Evolutionary conservation across 1,140 invertebrate genomes (phyloP).

Genomic region (Drosophila athabasca): DNA sequence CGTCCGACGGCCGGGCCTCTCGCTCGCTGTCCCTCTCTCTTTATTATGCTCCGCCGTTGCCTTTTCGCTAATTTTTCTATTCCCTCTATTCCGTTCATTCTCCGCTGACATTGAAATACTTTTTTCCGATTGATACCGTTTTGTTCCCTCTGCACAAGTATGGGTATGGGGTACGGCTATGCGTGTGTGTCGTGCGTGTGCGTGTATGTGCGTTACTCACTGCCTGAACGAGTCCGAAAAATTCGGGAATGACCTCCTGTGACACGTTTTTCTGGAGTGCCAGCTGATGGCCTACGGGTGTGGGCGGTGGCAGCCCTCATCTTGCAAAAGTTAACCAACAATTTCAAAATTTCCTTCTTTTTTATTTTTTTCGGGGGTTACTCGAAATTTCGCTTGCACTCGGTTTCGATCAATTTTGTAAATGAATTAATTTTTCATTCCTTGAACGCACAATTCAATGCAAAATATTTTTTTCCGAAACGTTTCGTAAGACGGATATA

Average conservation of each 20-base stretch:
- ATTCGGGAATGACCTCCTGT: no score
- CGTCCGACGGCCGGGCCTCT: not conserved
- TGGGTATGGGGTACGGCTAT: not conserved
- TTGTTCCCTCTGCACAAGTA: not conserved
- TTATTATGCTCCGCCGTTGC: not conserved
- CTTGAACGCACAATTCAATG: constrained; percentile 5
- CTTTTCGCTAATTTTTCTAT: constrained; percentile 29
- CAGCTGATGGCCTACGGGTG: no score
- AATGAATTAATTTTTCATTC: constrained; percentile 11
- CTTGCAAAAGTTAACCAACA: constrained; percentile 8
- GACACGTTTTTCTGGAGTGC: no score
- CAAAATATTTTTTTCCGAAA: constrained; percentile 50
- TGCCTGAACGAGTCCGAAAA: no score
- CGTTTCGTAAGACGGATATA: constrained; percentile 52
- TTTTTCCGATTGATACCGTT: constrained; percentile 20
- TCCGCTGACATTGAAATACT: constrained; percentile 73
- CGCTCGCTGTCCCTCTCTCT: constrained; percentile 24
- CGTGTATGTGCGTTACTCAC: not conserved
- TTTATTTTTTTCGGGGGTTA: constrained; percentile 6
- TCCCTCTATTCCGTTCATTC: constrained; percentile 10
- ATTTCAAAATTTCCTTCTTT: constrained; percentile 27
- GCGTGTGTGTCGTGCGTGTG: not conserved
- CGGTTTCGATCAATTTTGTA: constrained; percentile 6
- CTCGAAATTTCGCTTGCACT: constrained; percentile 47
- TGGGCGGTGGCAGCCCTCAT: constrained; percentile 14